phyloP scores from a whole-genome alignment of 2,797 vertebrate genomes.

The Gila robusta region DNA sequence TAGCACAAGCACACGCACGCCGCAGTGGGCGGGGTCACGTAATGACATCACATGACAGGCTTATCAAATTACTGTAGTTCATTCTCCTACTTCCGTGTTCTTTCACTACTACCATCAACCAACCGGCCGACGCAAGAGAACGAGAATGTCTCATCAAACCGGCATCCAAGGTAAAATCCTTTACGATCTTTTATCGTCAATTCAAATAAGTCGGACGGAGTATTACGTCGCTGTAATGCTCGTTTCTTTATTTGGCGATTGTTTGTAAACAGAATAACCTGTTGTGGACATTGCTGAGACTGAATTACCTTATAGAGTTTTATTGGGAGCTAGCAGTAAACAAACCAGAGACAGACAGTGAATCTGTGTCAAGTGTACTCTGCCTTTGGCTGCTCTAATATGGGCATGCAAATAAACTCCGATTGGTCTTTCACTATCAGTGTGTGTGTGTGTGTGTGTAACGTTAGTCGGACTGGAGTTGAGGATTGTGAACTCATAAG shows the following conservation, averaged over 20 bases:
- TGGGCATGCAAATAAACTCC: conserved; percentile 42
- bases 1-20: background rate
- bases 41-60: conserved; percentile 47
- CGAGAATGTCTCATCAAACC: conserved; percentile 87
- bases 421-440: conserved; percentile 21
- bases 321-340: conserved; percentile 25
- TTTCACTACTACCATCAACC: conserved; percentile 40
- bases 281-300: conserved; percentile 40
- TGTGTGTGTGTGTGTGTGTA: no score
- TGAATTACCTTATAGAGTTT: conserved; percentile 22
- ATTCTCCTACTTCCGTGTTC: conserved; percentile 63
- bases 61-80: conserved; percentile 55
- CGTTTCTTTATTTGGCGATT: background rate
- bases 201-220: background rate
- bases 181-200: background rate
- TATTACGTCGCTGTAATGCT: background rate
- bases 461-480: background rate
- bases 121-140: conserved; percentile 49
- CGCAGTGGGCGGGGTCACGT: conserved; percentile 28
- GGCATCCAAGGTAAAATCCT: conserved; percentile 83
- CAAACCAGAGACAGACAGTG: conserved; percentile 20
- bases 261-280: conserved; percentile 39
- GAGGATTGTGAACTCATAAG: background rate
- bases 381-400: conserved; percentile 51
- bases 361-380: conserved; percentile 54